Conservation (phyloP, 1,140 invertebrate genomes). For the Drosophila grimshawi region DNA sequence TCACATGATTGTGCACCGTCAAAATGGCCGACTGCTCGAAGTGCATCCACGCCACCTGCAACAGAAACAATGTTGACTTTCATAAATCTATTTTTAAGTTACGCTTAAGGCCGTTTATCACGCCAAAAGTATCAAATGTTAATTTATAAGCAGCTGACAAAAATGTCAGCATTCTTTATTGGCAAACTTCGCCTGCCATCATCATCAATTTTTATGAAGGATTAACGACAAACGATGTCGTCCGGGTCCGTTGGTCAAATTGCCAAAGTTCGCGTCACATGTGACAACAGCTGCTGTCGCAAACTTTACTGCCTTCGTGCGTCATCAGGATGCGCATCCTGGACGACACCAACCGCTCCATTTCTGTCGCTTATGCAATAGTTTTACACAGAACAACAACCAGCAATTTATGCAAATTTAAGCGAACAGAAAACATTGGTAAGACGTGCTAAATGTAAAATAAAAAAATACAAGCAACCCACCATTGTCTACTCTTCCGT, state of each 20-base stretch:
- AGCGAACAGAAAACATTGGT: constrained; percentile 55
- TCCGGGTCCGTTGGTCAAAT: constrained; percentile 39
- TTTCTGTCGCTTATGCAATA: constrained; percentile 23
- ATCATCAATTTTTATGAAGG: constrained; percentile 81
- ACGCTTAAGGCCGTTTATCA: constrained; percentile 13
- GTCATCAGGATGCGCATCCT: constrained; percentile 37
- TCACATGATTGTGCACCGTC: constrained; percentile 96
- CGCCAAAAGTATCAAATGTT: constrained; percentile 45
- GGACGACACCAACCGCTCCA: neutral
- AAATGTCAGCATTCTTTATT: constrained; percentile 63
- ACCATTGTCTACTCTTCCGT: constrained; percentile 35
- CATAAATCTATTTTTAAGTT: constrained; percentile 24
- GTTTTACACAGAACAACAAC: constrained; percentile 48
- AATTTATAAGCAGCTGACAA: constrained; percentile 60
- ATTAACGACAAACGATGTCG: constrained; percentile 59
- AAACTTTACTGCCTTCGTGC: constrained; percentile 49
- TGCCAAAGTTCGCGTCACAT: constrained; percentile 67
- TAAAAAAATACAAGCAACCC: constrained; percentile 35
- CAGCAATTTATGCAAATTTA: constrained; percentile 71
- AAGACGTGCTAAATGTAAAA: constrained; percentile 61
- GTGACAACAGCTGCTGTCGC: constrained; percentile 43
- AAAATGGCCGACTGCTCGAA: constrained; percentile 97
- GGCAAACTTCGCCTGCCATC: constrained; percentile 64
- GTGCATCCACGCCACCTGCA: constrained; percentile 97
- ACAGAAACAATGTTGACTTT: constrained; percentile 43